These are phyloP conservation scores for Opisthocomus hoazin DNA, from an alignment of 2,113 vertebrate species.

Conservation along the genomic window DNA sequence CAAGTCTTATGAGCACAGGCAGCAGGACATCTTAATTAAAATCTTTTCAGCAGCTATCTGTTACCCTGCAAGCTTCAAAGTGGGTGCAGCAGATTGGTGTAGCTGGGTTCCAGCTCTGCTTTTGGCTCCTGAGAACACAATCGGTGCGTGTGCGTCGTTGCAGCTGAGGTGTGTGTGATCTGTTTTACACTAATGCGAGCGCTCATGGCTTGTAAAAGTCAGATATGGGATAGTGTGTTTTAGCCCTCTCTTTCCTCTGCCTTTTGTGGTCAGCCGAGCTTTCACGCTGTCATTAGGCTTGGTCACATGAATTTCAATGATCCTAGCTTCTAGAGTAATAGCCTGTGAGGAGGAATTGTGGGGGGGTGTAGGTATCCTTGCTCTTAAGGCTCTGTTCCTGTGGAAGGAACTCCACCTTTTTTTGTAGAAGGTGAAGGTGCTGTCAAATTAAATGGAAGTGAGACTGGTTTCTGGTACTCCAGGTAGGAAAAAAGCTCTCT, in stretches of 20 bases:
- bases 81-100: neutral
- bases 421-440: neutral
- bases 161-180: neutral
- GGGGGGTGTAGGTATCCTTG: neutral
- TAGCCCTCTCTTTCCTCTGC: neutral
- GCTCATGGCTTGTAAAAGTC: neutral
- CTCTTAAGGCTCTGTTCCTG: neutral
- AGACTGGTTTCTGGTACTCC: neutral
- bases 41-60: neutral
- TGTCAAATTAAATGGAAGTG: neutral
- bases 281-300: neutral
- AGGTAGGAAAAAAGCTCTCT: neutral
- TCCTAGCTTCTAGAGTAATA: neutral
- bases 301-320: fast-evolving
- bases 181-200: too few relatives aligned
- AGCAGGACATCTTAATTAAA: neutral
- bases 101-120: neutral
- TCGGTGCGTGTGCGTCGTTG: fast-evolving
- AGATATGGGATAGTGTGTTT: neutral
- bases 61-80: neutral
- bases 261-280: neutral
- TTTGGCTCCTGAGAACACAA: neutral
- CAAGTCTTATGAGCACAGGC: neutral
- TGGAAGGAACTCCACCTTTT: neutral
- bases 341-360: neutral